These are phyloP conservation scores for Falco berigora DNA, from an alignment of 2,797 vertebrate species.

Conservation along the genomic window DNA sequence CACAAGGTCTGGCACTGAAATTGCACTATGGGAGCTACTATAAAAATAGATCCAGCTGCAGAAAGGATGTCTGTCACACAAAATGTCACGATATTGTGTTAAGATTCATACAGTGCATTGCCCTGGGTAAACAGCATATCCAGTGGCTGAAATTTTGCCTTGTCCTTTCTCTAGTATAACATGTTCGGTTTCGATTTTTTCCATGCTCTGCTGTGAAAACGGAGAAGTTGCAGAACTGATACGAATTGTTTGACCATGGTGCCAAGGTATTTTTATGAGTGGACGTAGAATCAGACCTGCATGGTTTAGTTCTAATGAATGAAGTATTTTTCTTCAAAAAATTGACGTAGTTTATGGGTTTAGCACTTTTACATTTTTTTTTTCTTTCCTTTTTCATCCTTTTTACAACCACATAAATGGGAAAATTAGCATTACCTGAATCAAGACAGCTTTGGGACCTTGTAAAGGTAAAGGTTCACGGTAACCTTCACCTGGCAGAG, in stretches of 20 bases:
- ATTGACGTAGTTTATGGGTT: neutral
- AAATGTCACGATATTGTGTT: neutral
- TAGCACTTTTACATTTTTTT: neutral
- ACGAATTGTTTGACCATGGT: rapidly evolving
- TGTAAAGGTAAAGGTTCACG: neutral
- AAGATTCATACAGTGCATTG: neutral
- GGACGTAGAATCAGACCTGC: neutral
- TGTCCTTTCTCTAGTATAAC: neutral
- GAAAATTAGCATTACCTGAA: neutral
- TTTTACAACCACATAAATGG: neutral
- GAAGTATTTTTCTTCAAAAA: neutral
- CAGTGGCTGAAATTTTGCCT: rapidly evolving
- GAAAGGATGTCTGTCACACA: neutral
- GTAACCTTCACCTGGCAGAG: neutral
- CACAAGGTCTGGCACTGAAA: neutral
- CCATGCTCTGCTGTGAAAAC: neutral
- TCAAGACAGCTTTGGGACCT: neutral
- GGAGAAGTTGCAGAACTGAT: neutral
- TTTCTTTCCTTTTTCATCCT: no score
- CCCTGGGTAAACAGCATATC: neutral
- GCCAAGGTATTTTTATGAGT: neutral
- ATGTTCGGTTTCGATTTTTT: neutral
- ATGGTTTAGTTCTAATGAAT: neutral
- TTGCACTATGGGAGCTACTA: rapidly evolving
- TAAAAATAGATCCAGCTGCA: neutral